Evolutionary conservation across 2,888 invertebrate genomes (phyloP), one percentile per base, ranked within the genome.

Genomic region (Pediacus dermestoides): DNA sequence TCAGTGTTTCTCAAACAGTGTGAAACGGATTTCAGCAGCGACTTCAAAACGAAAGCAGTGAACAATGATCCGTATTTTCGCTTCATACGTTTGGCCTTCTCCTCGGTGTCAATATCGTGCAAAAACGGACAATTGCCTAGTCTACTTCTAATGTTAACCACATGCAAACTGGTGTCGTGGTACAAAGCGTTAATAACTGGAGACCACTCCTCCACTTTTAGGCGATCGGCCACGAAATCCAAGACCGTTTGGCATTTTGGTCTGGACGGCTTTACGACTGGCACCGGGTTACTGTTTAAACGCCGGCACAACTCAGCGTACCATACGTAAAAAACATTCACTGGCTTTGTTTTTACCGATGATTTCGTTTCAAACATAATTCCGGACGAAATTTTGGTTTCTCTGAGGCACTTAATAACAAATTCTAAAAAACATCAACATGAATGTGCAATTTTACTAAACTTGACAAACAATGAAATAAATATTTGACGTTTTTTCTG

Each of bases 131-230:
- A 66, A 11, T 23, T n/a, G 46, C 55, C 33, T 46, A 58, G 47
- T 32, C 60, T 75, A 66, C 85, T 81, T 52, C 78, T 75, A 44
- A 88, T 76, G 16, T 76, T 74, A 43, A 88, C 72, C 42, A 78
- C 74, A 62, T 84, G 82, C 2, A 88, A 72, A 42, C 81, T 82
- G 32, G 81, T 74, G 63, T 88, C 88, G 47, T 80, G 74, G 30
- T 80, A 75, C 3, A 88, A 67, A 0, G 88, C 82, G 53, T 83
- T 82, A 32, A 85, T 67, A 30, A 88, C 80, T 1, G 87, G 81
- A 16, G 76, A 73, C 88, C 88, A 88, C 49, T 88, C 87, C 43
- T 75, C 78, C 44, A 83, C 78, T 56, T 81, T 83, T 4, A 88
- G 74, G 48, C 86, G 77, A 59, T 88, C 88, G 33, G 81, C 84